A percentile compares a stretch with the other conserved stretches of the same genome.
phyloP scores from a whole-genome alignment of 2,797 vertebrate species.

The Lepus oiostolus region DNA sequence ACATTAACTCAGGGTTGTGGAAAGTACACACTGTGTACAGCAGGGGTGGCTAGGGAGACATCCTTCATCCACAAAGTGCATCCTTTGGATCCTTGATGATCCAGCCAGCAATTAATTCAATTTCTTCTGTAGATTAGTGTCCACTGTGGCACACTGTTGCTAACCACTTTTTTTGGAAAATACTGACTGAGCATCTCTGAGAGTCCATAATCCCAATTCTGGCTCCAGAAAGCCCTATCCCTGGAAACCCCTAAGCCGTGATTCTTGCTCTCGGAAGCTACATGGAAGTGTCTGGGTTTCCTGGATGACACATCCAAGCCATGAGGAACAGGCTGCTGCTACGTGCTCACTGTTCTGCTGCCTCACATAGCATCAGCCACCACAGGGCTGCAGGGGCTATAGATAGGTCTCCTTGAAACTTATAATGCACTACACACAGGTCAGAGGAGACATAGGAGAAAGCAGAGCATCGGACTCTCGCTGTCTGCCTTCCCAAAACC shows the following conservation, averaged over 20 bases:
- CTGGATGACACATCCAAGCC: background rate
- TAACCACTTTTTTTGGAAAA: too few species aligned
- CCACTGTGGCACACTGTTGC: too few species aligned
- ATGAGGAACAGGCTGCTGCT: background rate
- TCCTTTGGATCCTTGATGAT: background rate
- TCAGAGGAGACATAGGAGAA: background rate
- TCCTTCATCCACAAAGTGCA: fast-evolving
- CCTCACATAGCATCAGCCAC: background rate
- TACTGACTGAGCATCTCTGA: background rate
- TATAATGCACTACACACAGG: fast-evolving
- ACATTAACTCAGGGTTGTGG: fast-evolving
- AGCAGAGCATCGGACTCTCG: fast-evolving
- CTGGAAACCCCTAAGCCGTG: fast-evolving
- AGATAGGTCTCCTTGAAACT: background rate
- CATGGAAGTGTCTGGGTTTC: background rate
- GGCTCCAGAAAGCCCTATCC: background rate
- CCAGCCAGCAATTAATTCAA: fast-evolving
- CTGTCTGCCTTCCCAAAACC: background rate
- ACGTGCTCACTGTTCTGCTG: background rate
- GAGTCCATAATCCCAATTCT: background rate
- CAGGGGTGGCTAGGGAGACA: background rate
- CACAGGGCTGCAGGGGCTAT: fast-evolving
- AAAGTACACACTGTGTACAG: background rate
- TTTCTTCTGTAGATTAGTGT: background rate
- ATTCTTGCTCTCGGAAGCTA: background rate